phyloP scores from a whole-genome alignment of 2,797 vertebrate species.

The Psittacula derbiana region DNA sequence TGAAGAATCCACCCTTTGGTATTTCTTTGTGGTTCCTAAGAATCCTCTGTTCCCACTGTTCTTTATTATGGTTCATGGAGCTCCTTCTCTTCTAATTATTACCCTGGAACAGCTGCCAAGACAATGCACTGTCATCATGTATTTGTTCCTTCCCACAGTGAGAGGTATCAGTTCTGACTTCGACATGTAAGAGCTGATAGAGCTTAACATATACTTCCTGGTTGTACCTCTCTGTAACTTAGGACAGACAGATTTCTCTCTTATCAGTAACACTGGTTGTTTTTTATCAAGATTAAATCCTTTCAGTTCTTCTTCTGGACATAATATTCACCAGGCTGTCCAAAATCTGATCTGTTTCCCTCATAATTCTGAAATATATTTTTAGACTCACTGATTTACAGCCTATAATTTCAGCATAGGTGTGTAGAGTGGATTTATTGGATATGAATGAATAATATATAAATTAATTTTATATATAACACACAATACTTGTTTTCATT shows the following conservation, averaged over 20 bases:
- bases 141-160: not conserved
- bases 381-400: not conserved
- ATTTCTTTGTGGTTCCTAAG: not conserved
- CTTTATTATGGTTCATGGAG: not conserved
- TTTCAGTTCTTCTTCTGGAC: not conserved
- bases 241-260: not conserved
- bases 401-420: not conserved
- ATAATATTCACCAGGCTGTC: not conserved
- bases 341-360: not conserved
- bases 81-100: not conserved
- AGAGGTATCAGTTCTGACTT: not conserved
- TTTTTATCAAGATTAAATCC: not conserved
- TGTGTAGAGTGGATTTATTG: not conserved
- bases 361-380: not conserved
- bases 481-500: not conserved
- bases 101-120: not conserved
- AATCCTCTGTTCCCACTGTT: not conserved
- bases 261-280: not conserved
- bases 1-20: not conserved
- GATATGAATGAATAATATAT: not conserved
- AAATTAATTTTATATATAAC: not conserved
- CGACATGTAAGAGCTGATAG: not conserved
- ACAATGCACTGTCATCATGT: not conserved
- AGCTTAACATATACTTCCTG: not conserved
- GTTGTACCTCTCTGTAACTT: not conserved